These are phyloP conservation scores for Ormyrus labotus DNA, from an alignment of 2,888 invertebrate species.

Conservation along the genomic window DNA sequence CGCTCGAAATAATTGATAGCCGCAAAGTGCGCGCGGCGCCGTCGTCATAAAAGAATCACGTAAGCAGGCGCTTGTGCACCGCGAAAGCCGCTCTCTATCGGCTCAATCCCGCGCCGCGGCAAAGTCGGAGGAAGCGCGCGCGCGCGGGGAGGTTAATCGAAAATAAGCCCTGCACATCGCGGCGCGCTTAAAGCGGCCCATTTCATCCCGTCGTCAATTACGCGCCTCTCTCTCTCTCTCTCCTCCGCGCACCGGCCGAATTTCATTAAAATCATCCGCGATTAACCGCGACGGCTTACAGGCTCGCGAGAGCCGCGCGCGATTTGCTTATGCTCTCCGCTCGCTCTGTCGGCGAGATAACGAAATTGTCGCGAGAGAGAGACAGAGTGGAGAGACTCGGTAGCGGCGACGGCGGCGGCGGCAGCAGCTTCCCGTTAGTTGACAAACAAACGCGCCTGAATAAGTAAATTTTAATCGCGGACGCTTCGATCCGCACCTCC, in stretches of 20 bases:
- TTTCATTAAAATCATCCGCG: constrained; percentile 38
- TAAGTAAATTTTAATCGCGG: constrained; percentile 31
- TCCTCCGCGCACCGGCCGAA: background rate
- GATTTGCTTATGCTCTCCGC: background rate
- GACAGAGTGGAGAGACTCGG: no score
- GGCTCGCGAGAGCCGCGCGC: background rate
- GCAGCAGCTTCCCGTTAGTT: background rate
- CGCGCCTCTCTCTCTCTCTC: background rate
- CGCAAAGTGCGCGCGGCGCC: no score
- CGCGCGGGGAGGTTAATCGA: background rate
- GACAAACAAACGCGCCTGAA: constrained; percentile 28
- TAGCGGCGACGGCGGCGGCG: no score
- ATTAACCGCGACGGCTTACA: background rate
- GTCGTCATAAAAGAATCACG: no score
- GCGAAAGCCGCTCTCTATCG: no score
- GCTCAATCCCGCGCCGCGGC: no score
- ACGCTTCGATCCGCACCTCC: background rate
- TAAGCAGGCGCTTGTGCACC: no score
- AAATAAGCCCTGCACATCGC: background rate
- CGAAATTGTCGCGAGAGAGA: constrained; percentile 8
- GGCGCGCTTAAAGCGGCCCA: background rate
- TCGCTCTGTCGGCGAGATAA: constrained; percentile 2
- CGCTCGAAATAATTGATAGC: no score
- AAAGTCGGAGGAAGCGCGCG: no score
- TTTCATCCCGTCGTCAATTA: constrained; percentile 13